Base-by-base conservation (phyloP, 2,113 vertebrate species). In the Solea senegalensis region DNA sequence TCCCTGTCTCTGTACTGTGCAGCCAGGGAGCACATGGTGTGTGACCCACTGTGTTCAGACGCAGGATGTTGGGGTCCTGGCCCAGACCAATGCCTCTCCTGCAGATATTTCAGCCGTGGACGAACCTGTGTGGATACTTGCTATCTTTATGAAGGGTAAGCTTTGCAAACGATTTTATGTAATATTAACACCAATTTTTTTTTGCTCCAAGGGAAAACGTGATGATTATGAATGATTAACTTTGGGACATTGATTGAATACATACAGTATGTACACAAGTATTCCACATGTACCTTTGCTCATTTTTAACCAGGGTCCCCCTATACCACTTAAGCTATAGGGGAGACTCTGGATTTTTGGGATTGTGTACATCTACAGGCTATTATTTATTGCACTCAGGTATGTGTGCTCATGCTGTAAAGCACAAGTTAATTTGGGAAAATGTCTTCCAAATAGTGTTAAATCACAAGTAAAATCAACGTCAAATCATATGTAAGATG, bases 21-120 rank as follows among this genome's bases (percentile, higher is more conserved):
- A 99, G 98, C 95, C 87, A 94, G 94, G 3, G 94, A 95, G 40
- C 93, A 89, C 45, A 96, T 96, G 96, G 93, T 96, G 66, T 99
- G 98, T 77, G 96, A 98, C 39, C 91, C 93, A 10, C 87, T 98
- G 69, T 99, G 98, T 85, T 99, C 98, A 0, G 95, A 90, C 0
- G 89, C 95, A 2, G 98, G 98, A 46, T 99, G 98, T 10, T 99
- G 98, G 98, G 98, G 98, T 44, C 94, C 96, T 0, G 96, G 97
- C 2, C 94, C 97, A 1, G 95, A 98, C 81, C 98, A 99, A 76
- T 99, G 98, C 76, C 89, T 99, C 28, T 95, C 95, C 5, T 99
- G 98, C 78, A 94, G 94, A 45, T 94, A 90, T 72, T 99, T 97
- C 93, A 96, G 95, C 79, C 90, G 97, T n/a, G 96, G 95, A 27